Evolutionary conservation across 1,140 invertebrate species (phyloP), one percentile per base, ranked within the genome.

Genomic region (Centruroides vittatus): DNA sequence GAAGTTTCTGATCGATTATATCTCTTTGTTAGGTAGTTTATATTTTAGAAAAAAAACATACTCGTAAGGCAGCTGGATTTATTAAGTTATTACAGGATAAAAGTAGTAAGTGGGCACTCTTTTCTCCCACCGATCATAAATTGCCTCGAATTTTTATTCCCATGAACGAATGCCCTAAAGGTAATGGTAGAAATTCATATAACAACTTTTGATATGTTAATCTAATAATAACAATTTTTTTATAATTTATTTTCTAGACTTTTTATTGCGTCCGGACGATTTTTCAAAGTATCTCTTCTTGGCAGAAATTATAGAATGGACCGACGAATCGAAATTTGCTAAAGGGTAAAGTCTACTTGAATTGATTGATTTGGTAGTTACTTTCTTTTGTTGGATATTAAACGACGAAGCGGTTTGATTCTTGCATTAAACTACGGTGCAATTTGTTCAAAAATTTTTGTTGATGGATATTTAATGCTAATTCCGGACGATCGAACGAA

Each of bases 101-200:
- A 64, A 81, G 81, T 66, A 73, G 76, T 55, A 73, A 74, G 5
- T 72, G 68, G 64, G 81, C 81, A 4, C 67, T 84, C 10, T 86
- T 92, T 70, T 72, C 79, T 52, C 86, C 89, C 0, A 78, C 80
- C 59, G 89, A 93, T 75, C 75, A 76, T 62, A 77, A 85, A 62
- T 68, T 90, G 36, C 89, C 89, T 9, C 72, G 81, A 13, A 75
- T 91, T 57, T 77, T 79, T 67, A 81, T 93, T 65, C 78, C 80
- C 50, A 74, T 78, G 59, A 73, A 75, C 10, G 75, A 78, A 55
- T 80, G 84, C 73, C 84, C 85, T 4, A 58, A 66, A 67, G 71
- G 72, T 74, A 60, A 55, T 23, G 8, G 41, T 41, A 41, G 23
- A 41, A 41, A 41, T 41, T 41, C 3, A 1, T 41, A 5, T n/a